phyloP scores from a whole-genome alignment of 2,113 vertebrate species.

The Rhynchopsitta pachyrhyncha region DNA sequence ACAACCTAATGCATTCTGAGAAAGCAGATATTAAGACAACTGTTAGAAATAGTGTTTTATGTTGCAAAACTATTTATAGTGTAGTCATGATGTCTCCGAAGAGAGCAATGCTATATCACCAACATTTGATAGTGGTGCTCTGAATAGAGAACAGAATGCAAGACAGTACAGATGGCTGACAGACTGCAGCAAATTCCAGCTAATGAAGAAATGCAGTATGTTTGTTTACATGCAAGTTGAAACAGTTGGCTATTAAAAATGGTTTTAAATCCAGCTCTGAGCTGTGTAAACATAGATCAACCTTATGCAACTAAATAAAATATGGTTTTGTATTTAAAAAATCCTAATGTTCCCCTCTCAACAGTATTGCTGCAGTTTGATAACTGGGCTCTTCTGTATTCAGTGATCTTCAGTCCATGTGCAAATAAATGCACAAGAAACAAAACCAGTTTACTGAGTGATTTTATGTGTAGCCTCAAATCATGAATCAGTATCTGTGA shows the following conservation, averaged over 20 bases:
- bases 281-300: slow-evolving; percentile 63
- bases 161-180: slow-evolving; percentile 68
- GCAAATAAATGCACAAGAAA: slow-evolving; percentile 58
- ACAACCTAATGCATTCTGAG: slow-evolving; percentile 27
- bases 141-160: slow-evolving; percentile 54
- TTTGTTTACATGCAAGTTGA: slow-evolving; percentile 60
- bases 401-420: slow-evolving; percentile 24
- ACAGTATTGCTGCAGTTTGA: slow-evolving; percentile 51
- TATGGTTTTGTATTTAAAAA: background rate
- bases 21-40: slow-evolving; percentile 53
- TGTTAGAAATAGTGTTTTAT: slow-evolving; percentile 48
- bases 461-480: slow-evolving; percentile 30
- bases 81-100: slow-evolving; percentile 57
- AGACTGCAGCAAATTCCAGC: slow-evolving; percentile 70
- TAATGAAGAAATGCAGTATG: slow-evolving; percentile 69
- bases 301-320: slow-evolving; percentile 54
- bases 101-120: slow-evolving; percentile 61
- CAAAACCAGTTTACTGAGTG: slow-evolving; percentile 47
- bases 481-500: background rate
- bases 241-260: slow-evolving; percentile 57
- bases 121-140: slow-evolving; percentile 58
- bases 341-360: background rate
- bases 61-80: slow-evolving; percentile 55
- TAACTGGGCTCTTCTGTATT: slow-evolving; percentile 39
- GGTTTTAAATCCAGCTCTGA: slow-evolving; percentile 55